These are phyloP conservation scores for Timandra comae DNA, from an alignment of 2,888 invertebrate species.

Conservation along the genomic window DNA sequence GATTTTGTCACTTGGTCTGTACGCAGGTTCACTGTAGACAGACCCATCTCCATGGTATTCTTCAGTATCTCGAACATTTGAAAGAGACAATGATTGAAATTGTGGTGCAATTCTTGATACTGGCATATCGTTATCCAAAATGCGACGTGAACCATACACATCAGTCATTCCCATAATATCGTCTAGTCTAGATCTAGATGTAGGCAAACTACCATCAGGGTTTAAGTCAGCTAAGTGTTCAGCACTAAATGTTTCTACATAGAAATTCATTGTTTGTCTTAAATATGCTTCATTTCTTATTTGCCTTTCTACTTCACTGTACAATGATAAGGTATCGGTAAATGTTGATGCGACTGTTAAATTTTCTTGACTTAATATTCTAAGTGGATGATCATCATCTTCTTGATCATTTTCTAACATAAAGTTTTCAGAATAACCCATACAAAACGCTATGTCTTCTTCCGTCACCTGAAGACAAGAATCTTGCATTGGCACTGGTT, in stretches of 20 bases:
- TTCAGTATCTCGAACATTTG: slow-evolving; percentile 82
- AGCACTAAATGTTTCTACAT: slow-evolving; percentile 67
- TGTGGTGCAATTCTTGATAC: slow-evolving; percentile 75
- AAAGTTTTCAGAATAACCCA: slow-evolving; percentile 83
- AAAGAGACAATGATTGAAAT: slow-evolving; percentile 82
- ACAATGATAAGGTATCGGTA: slow-evolving; percentile 82
- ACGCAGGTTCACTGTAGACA: slow-evolving; percentile 91
- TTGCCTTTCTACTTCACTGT: slow-evolving; percentile 81
- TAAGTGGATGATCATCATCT: slow-evolving; percentile 88
- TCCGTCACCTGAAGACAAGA: slow-evolving; percentile 93
- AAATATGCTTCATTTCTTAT: slow-evolving; percentile 79
- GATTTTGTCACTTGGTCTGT: slow-evolving; percentile 82
- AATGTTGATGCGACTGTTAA: slow-evolving; percentile 93
- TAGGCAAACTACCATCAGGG: slow-evolving; percentile 67
- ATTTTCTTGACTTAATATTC: slow-evolving; percentile 93
- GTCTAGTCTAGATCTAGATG: slow-evolving; percentile 81
- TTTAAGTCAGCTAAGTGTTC: slow-evolving; percentile 53
- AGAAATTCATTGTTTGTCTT: slow-evolving; percentile 74
- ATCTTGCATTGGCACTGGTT: slow-evolving; percentile 91
- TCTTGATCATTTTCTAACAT: slow-evolving; percentile 84
- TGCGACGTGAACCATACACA: slow-evolving; percentile 86
- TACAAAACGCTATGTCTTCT: slow-evolving; percentile 92
- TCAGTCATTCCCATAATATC: slow-evolving; percentile 88
- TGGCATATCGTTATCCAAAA: slow-evolving; percentile 82
- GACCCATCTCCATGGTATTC: slow-evolving; percentile 85